Evolutionary conservation across 1,140 invertebrate genomes (phyloP).

Genomic region (Drosophila rufa): DNA sequence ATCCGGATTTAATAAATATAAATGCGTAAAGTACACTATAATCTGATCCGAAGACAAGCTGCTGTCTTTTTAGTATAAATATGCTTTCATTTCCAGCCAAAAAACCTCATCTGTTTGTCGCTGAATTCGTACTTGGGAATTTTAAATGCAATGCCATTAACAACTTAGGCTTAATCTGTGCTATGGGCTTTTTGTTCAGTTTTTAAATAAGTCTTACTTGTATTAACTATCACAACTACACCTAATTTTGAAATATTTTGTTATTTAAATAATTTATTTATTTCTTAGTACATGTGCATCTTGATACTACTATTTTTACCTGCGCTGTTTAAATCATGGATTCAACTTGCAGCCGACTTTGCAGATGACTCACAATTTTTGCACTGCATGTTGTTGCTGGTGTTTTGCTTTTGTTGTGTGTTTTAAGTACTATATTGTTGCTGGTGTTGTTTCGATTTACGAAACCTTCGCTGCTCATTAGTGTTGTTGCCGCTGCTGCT

Average conservation of each 20-base stretch:
- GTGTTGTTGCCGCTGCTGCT: constrained; percentile 47
- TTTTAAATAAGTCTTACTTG: background rate
- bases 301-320: background rate
- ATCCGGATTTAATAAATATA: too few species aligned
- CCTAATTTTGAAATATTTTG: background rate
- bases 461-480: constrained; percentile 58
- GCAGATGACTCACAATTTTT: constrained; percentile 77
- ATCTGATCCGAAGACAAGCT: too few species aligned
- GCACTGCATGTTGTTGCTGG: constrained; percentile 49
- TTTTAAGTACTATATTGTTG: constrained; percentile 68
- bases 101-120: too few species aligned
- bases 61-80: too few species aligned
- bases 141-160: too few species aligned
- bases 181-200: background rate
- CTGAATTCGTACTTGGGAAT: too few species aligned
- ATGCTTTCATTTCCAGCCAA: too few species aligned
- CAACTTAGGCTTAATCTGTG: too few species aligned
- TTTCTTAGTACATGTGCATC: background rate
- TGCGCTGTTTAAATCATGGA: constrained; percentile 24
- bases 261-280: background rate
- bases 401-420: constrained; percentile 65
- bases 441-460: constrained; percentile 67
- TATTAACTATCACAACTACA: background rate
- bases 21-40: too few species aligned
- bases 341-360: constrained; percentile 59